A percentile compares a stretch with the other conserved stretches of the same genome.
Evolutionary conservation across 2,888 invertebrate species (phyloP).

Genomic region (Melieria crassipennis): DNA sequence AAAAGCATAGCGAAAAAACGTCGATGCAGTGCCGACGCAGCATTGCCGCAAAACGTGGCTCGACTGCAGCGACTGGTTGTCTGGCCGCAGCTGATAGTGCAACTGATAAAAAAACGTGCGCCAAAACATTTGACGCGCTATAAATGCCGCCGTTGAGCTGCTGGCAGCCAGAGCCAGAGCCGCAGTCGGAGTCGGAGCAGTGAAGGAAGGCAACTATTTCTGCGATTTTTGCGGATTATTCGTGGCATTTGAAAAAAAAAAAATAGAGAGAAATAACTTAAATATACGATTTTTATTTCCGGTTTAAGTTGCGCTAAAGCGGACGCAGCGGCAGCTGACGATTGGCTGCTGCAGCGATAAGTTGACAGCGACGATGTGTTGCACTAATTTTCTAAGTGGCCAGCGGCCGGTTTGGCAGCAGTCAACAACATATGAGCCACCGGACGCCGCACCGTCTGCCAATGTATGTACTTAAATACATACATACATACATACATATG

Average conservation of each 20-base stretch:
- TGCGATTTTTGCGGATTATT: not conserved
- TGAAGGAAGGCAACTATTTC: not conserved
- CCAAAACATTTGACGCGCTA: not conserved
- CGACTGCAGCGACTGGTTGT: no score
- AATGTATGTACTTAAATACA: no score
- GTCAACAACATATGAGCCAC: no score
- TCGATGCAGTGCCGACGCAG: no score
- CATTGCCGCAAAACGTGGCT: no score
- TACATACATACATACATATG: no score
- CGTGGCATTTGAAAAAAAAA: constrained; percentile 9
- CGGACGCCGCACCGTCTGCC: no score
- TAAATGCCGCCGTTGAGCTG: not conserved
- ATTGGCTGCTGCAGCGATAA: not conserved
- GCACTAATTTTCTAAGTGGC: not conserved
- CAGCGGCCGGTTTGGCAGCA: not conserved
- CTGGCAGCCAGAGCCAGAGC: not conserved
- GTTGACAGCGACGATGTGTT: not conserved
- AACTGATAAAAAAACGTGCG: constrained; percentile 1
- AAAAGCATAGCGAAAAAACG: no score
- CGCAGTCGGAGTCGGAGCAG: not conserved
- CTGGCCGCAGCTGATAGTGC: not conserved
- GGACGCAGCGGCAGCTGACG: not conserved
- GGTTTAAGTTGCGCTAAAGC: not conserved
- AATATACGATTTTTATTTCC: constrained; percentile 9
- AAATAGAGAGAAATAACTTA: no score